These are phyloP conservation scores for Leptopilina clavipes DNA, from an alignment of 1,140 invertebrate genomes.

Conservation along the genomic window DNA sequence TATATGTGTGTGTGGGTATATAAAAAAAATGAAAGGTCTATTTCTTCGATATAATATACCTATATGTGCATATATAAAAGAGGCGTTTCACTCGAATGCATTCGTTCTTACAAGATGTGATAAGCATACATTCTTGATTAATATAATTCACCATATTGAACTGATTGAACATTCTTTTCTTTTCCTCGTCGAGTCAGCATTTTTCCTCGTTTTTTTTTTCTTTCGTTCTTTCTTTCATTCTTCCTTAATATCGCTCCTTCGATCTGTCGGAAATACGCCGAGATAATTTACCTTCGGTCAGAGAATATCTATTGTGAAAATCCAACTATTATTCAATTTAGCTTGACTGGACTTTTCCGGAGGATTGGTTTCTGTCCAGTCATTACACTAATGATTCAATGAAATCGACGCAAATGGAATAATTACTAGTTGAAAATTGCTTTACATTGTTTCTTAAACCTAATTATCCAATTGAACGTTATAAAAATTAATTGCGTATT, in stretches of 20 bases:
- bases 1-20: too few relatives aligned
- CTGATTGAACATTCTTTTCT: conserved; percentile 45
- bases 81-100: not conserved
- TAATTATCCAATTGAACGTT: not conserved
- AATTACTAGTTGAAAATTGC: not conserved
- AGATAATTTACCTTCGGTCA: not conserved
- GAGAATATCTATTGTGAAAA: conserved; percentile 5
- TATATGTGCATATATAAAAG: too few relatives aligned
- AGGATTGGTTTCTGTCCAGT: conserved; percentile 1
- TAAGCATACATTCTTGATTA: conserved; percentile 59
- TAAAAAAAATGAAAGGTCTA: not conserved
- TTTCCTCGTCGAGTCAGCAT: conserved; percentile 34
- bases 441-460: not conserved
- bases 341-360: conserved; percentile 12
- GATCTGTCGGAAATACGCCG: not conserved
- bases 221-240: conserved; percentile 3
- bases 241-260: not conserved
- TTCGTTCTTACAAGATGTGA: conserved; percentile 40
- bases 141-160: conserved; percentile 54
- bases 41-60: not conserved
- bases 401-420: not conserved
- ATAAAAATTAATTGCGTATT: not conserved
- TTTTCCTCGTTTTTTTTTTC: not conserved
- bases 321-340: conserved; percentile 17
- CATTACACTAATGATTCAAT: conserved; percentile 3